Base-by-base conservation (phyloP, 2,888 invertebrate species). In the Leptothorax acervorum region DNA sequence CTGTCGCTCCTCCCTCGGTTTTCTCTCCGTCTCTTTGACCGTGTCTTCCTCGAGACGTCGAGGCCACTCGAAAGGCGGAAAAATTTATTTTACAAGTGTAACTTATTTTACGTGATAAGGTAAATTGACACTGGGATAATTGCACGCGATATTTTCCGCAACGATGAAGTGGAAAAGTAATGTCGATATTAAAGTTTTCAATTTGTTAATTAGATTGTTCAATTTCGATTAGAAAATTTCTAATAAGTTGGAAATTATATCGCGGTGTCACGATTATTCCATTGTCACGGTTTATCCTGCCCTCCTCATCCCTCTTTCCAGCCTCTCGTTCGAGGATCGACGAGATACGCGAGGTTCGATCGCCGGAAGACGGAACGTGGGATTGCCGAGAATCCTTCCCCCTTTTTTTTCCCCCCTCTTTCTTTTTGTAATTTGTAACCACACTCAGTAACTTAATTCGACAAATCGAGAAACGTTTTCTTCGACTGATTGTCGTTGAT, bases 281-380 rank as follows among this genome's bases (percentile, higher is more conserved):
- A 31, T 5, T 31, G 66, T 66, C 15, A 12, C 5, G 2, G 28
- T 55, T 55, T 78, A 39, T 73, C 11, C 9, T 31, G 8, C 6
- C 15, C 35, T 51, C 55, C 0, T 4, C n/a, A n/a, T 51, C 23
- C 48, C 39, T 53, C 23, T 66, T 12, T 28, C 39, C 39, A 45
- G 18, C 31, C 31, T 66, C 42, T 55, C 63, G 75, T 23, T 63
- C 31, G 55, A 78, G 66, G 31, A 66, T 66, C 35, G 53, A 66
- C 39, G 42, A 42, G 53, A 68, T 70, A 70, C 15, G 55, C 45
- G 55, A 78, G 55, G 9, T 55, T 57, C 76, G 53, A 78, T 78
- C 55, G n/a, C n/a, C 55, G 55, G 45, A 57, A 68, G 31, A 78
- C 55, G 78, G 70, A 78, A 78, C 70, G 35, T 57, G 45, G 68